These are phyloP conservation scores for Zophobas morio DNA, from an alignment of 1,140 invertebrate genomes.

Conservation along the genomic window DNA sequence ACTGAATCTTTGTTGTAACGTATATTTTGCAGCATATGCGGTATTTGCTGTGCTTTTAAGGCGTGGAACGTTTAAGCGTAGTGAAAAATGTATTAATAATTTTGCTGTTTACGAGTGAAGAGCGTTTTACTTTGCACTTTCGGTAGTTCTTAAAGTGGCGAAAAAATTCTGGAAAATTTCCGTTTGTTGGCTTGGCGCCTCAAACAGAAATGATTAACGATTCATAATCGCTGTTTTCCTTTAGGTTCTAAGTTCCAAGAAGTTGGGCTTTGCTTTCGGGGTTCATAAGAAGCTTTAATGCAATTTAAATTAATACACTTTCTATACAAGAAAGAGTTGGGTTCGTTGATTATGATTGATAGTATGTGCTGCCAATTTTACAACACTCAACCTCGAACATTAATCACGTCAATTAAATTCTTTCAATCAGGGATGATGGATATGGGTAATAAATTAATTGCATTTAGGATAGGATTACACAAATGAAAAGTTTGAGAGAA, in stretches of 20 bases:
- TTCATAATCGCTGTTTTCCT: conserved; percentile 34
- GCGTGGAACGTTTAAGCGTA: too few species aligned
- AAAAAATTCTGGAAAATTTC: neutral
- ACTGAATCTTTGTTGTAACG: too few species aligned
- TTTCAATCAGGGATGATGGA: conserved; percentile 34
- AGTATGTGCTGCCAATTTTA: conserved; percentile 12
- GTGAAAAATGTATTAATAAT: neutral
- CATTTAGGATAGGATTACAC: conserved; percentile 16
- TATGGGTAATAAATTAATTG: conserved; percentile 24
- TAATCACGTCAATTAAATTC: conserved; percentile 28
- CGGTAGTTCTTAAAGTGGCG: too few species aligned
- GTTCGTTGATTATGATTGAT: conserved; percentile 32
- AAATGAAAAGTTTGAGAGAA: conserved; percentile 22
- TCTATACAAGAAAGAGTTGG: conserved; percentile 30
- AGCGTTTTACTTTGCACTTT: too few species aligned
- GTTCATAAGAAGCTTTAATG: conserved; percentile 28
- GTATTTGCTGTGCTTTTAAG: too few species aligned
- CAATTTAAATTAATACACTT: conserved; percentile 41
- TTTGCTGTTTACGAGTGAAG: neutral
- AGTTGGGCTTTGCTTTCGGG: conserved; percentile 21
- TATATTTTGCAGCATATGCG: too few species aligned
- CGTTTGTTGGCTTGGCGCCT: neutral
- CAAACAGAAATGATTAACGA: conserved; percentile 32
- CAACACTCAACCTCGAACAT: conserved; percentile 26
- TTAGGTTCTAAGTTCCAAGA: conserved; percentile 25